Evolutionary conservation across 2,113 vertebrate species (phyloP).

Genomic region (Rhinoderma darwinii): DNA sequence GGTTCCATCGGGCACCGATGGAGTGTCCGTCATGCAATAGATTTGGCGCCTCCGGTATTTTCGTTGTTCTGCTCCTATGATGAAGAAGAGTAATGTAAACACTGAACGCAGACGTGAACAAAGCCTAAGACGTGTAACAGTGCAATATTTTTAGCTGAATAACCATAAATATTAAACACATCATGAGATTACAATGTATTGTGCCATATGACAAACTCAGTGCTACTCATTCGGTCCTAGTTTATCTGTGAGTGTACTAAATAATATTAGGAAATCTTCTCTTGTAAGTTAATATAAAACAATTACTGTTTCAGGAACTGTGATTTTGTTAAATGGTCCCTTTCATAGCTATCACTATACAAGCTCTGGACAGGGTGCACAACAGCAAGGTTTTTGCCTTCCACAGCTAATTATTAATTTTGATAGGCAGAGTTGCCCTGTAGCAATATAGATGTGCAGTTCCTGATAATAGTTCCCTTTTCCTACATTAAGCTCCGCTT

Average conservation of each 20-base stretch:
- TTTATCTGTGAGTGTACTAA: neutral
- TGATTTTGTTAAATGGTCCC: neutral
- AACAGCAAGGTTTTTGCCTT: neutral
- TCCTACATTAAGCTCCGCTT: neutral
- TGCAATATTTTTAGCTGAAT: neutral
- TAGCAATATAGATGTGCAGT: neutral
- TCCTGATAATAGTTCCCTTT: neutral
- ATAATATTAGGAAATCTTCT: neutral
- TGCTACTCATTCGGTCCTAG: neutral
- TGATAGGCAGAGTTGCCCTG: neutral
- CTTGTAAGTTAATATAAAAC: neutral
- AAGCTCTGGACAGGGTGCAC: neutral
- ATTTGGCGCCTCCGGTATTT: too few relatives aligned
- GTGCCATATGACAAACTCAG: neutral
- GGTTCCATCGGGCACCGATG: too few relatives aligned
- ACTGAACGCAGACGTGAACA: too few relatives aligned
- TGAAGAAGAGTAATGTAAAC: too few relatives aligned
- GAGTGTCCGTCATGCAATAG: too few relatives aligned
- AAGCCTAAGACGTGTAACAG: too few relatives aligned
- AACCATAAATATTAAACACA: neutral
- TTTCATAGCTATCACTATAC: neutral
- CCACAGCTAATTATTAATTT: neutral
- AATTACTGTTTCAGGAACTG: neutral
- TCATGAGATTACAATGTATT: neutral
- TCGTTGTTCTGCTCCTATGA: too few relatives aligned